Base-by-base conservation (phyloP, 92 coral and sea anemone species). In the Porites evermanni region DNA sequence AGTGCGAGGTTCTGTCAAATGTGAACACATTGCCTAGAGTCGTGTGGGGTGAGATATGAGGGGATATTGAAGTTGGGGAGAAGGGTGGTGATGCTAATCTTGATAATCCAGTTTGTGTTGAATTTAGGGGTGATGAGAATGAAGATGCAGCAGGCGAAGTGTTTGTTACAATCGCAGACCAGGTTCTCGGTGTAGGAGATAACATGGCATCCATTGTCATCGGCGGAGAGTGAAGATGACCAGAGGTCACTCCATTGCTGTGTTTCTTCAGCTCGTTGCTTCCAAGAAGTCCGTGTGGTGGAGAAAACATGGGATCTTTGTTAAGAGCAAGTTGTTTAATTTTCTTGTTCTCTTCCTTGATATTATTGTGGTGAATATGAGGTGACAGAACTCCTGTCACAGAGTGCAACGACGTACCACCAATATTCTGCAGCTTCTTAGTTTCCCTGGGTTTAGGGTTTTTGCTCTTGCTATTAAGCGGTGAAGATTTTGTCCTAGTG, bases 251-350 rank as follows among this genome's bases (percentile, higher is more conserved):
- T 44, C 93, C 95, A 88, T 91, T 95, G 47, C 99, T 94, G 86
- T 95, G 93, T 23, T 94, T 50, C 68, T 92, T 92, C 23, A 89
- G 13, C 18, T 89, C 95, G 75, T 73, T 91, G 23, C 85, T 83
- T 21, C 87, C 74, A 21, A 91, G 78, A 83, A 93, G 86, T 75
- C 82, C 91, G 54, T 94, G 96, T 1, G 98, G 91, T 2, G 94
- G 91, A 19, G 98, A 94, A 83, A 94, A 93, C 98, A 94, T 94
- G 23, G 98, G 98, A 84, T 94, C 98, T 76, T 91, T 89, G 85
- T 78, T 93, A 38, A 94, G 81, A 1, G 95, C 88, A 70, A 92
- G 87, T 64, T 89, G 89, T 67, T 84, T 83, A 1, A 88, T 88
- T 50, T 87, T 83, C n/a, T 79, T 86, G 24, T 75, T 79, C 53